phyloP scores from a whole-genome alignment of 1,140 invertebrate species.

The Hylaeus anthracinus region DNA sequence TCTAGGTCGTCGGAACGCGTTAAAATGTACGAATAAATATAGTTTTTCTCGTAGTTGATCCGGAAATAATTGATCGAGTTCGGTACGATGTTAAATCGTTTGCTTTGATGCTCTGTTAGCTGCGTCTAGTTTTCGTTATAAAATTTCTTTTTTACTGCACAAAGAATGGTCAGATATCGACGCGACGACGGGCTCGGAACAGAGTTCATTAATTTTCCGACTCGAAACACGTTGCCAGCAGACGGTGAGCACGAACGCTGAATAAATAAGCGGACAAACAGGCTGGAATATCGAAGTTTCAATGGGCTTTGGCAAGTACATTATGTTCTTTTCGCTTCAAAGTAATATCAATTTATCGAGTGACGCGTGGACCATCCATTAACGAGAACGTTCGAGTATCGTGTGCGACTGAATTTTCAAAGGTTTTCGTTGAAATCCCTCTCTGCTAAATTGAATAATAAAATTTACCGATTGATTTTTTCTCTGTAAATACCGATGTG shows the following conservation, averaged over 20 bases:
- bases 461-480: no score
- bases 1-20: no score
- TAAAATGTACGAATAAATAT: no score
- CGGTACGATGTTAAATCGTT: no score
- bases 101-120: not conserved
- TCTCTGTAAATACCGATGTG: no score
- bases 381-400: not conserved
- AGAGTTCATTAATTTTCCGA: slow-evolving; percentile 7
- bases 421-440: no score
- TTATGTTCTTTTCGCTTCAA: not conserved
- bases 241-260: not conserved
- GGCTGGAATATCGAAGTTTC: slow-evolving; percentile 19
- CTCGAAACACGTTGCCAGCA: not conserved
- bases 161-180: not conserved
- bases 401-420: not conserved
- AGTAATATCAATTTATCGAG: slow-evolving; percentile 6
- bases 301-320: slow-evolving; percentile 9
- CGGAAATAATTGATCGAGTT: no score
- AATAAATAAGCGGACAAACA: slow-evolving; percentile 21
- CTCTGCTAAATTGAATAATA: no score
- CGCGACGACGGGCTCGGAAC: not conserved
- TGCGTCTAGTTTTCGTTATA: not conserved
- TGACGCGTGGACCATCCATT: not conserved
- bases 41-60: no score
- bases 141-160: not conserved